Conservation (phyloP, 2,113 vertebrate genomes). For the Chlamydotis undulata region DNA sequence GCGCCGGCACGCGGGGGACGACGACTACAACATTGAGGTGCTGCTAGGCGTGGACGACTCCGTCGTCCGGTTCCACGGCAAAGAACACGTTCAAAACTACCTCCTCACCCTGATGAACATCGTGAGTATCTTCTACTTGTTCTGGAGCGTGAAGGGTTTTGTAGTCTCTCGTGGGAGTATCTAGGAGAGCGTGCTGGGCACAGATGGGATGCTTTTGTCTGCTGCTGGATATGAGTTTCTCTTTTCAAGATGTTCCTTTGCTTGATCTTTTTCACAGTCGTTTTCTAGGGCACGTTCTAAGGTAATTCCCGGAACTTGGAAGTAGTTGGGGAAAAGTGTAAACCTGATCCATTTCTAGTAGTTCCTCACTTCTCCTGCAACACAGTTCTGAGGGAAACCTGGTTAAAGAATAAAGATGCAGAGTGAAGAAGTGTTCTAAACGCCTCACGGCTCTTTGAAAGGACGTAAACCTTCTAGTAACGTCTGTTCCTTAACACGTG, state of each 20-base stretch:
- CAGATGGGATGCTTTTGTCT: rapidly evolving
- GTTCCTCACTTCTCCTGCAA: not conserved
- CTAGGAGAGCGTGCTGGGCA: not conserved
- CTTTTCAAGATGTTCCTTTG: not conserved
- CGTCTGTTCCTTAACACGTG: not conserved
- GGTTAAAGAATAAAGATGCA: not conserved
- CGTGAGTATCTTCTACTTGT: slow-evolving; percentile 75
- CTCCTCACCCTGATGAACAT: slow-evolving; percentile 99
- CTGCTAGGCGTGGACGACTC: slow-evolving; percentile 96
- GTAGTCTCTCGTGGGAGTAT: not conserved
- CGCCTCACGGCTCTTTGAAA: not conserved
- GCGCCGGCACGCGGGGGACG: slow-evolving; percentile 82
- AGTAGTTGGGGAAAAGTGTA: not conserved
- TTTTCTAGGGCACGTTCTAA: not conserved
- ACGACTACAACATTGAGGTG: slow-evolving; percentile 95
- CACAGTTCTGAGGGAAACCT: not conserved
- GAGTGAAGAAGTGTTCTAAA: not conserved
- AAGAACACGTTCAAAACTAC: slow-evolving; percentile 99
- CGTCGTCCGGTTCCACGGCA: slow-evolving; percentile 95
- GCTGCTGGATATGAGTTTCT: not conserved
- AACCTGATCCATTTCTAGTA: not conserved
- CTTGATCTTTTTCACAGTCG: not conserved
- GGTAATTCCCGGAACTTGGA: not conserved
- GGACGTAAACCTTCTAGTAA: not conserved
- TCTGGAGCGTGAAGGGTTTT: not conserved